phyloP scores from a whole-genome alignment of 1,140 invertebrate species.

The Cepaea nemoralis region DNA sequence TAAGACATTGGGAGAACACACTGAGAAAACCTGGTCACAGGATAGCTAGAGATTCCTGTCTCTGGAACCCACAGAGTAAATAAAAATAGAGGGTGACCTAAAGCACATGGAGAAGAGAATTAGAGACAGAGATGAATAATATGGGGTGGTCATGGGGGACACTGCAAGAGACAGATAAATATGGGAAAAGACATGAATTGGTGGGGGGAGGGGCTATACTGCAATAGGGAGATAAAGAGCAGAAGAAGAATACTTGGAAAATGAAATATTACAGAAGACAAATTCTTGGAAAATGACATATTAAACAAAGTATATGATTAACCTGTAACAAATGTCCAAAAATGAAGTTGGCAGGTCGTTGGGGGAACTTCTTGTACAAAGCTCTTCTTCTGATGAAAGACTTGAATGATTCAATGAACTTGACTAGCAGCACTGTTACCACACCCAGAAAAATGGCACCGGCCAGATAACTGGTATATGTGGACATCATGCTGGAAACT shows the following conservation, averaged over 20 bases:
- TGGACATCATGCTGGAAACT: neutral
- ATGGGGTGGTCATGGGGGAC: too few species aligned
- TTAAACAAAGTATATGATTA: neutral
- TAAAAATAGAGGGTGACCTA: too few species aligned
- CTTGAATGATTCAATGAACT: neutral
- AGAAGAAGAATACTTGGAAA: too few species aligned
- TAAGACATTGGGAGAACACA: too few species aligned
- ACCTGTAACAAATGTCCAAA: conserved; percentile 27
- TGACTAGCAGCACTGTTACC: neutral
- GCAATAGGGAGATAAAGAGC: neutral
- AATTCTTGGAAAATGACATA: neutral
- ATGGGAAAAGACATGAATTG: neutral
- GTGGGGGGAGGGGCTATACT: neutral
- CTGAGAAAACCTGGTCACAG: too few species aligned
- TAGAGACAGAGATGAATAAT: too few species aligned
- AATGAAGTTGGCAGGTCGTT: neutral
- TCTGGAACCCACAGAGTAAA: too few species aligned
- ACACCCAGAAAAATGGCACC: neutral
- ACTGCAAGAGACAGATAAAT: too few species aligned
- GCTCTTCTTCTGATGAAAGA: neutral
- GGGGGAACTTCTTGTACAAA: neutral
- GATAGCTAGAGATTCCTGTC: too few species aligned
- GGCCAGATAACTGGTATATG: neutral
- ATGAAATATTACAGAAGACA: neutral
- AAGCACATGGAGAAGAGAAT: too few species aligned